Evolutionary conservation across 37 sponge, comb jelly and placozoan species (phyloP), one percentile per base, ranked within the genome.

Genomic region (Aplysina aerophoba): DNA sequence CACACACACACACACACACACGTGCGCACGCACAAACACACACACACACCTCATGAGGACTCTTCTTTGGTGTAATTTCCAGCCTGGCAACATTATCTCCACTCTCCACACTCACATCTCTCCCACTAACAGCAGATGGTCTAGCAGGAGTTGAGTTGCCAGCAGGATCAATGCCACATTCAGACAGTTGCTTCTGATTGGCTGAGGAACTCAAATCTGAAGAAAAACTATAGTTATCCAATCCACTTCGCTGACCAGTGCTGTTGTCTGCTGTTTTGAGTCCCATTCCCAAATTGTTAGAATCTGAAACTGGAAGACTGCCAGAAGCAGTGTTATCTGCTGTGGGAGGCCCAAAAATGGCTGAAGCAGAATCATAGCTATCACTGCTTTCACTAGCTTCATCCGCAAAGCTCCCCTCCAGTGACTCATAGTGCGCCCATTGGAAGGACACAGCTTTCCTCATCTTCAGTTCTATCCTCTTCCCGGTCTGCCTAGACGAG

Each of bases 381-480:
- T 37, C 79, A 14, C 24, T 54, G 27, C 53, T 54, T 19, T 21
- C 16, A 27, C 41, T 54, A 6, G 79, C 79, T 5, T 54, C 55
- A 25, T 40, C 24, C 15, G 20, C 75, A 77, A 24, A n/a, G 16
- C 2, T 21, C 19, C 16, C n/a, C 4, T 28, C 65, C 65, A 28
- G 3, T 28, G 27, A 63, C 11, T 55, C 55, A 77, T 37, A 77
- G 22, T 19, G 1, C 19, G 17, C 30, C 92, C 92, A 91, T 4
- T 67, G n/a, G 12, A 73, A 0, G 0, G 57, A 64, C 14, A 57
- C 82, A 1, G 1, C 59, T 81, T 91, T 91, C 77, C 13, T 61
- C 59, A 91, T 44, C 39, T 63, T 72, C 3, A 91, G 28, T 66
- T 91, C 92, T 22, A 53, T 17, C 62, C 92, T 87, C 39, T 84